phyloP scores from a whole-genome alignment of 2,797 vertebrate genomes.

The Muraenolepis orangiensis region DNA sequence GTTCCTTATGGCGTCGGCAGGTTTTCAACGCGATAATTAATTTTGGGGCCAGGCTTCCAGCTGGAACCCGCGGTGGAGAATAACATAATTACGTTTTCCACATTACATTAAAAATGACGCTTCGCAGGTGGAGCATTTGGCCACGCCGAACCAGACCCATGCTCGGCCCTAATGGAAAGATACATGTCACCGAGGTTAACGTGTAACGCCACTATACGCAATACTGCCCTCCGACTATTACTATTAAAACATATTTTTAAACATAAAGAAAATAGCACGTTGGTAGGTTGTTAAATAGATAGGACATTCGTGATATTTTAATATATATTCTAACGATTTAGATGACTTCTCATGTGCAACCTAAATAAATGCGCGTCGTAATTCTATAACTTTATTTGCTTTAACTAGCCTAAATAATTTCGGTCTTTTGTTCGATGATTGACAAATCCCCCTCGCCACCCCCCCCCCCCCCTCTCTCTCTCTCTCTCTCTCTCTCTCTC shows the following conservation, averaged over 20 bases:
- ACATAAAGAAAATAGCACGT: background rate
- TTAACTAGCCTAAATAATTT: conserved; percentile 18
- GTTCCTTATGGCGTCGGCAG: conserved; percentile 26
- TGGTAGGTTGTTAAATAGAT: background rate
- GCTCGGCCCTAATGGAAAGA: conserved; percentile 25
- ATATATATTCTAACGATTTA: background rate
- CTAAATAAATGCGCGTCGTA: conserved; percentile 5
- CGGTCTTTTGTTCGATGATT: conserved; percentile 42
- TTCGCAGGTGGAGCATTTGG: conserved; percentile 39
- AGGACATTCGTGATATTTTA: background rate
- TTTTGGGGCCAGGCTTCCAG: conserved; percentile 49
- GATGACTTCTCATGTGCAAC: background rate
- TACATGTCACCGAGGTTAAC: background rate
- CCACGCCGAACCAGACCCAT: conserved; percentile 8
- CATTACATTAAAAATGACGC: conserved; percentile 45
- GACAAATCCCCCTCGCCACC: conserved; percentile 30
- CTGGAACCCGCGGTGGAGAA: conserved; percentile 45
- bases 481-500: conserved; percentile 24
- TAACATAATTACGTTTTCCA: conserved; percentile 49
- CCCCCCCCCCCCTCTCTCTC: conserved; percentile 8
- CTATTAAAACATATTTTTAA: too few relatives aligned
- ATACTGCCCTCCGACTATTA: too few relatives aligned
- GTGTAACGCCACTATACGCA: background rate
- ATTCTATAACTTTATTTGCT: conserved; percentile 25
- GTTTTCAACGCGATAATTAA: conserved; percentile 53